Conservation (phyloP, 1,140 invertebrate genomes). For the Lordiphosa clarofinis region DNA sequence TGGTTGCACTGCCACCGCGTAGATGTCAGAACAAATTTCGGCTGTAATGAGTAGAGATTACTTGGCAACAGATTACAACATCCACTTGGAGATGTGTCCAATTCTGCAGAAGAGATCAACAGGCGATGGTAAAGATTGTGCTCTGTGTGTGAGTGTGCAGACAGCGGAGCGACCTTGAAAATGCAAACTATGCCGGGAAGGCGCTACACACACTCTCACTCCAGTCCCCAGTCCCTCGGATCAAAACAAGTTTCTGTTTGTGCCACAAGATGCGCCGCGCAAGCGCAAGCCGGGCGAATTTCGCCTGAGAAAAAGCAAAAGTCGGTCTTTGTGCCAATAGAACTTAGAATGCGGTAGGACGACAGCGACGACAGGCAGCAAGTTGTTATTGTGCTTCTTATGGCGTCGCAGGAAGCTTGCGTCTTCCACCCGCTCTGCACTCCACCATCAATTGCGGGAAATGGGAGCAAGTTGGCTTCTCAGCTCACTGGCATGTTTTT, state of each 20-base stretch:
- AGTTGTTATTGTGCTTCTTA: conserved; percentile 19
- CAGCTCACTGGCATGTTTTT: conserved; percentile 40
- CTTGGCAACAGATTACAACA: conserved; percentile 63
- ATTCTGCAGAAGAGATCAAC: conserved; percentile 48
- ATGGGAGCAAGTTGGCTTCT: conserved; percentile 45
- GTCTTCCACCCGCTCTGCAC: neutral
- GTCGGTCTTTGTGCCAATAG: conserved; percentile 75
- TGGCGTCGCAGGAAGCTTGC: conserved; percentile 49
- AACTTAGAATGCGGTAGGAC: conserved; percentile 76
- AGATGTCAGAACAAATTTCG: conserved; percentile 50
- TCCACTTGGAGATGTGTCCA: conserved; percentile 19
- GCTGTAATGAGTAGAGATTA: conserved; percentile 64
- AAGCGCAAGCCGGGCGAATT: conserved; percentile 12
- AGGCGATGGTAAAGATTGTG: neutral
- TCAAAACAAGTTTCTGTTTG: conserved; percentile 60
- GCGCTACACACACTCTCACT: conserved; percentile 43
- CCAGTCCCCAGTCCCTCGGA: conserved; percentile 10
- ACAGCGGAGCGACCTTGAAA: conserved; percentile 56
- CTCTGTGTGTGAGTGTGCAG: neutral
- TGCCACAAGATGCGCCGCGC: conserved; percentile 62
- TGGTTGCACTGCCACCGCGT: conserved; percentile 32
- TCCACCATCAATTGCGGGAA: conserved; percentile 26
- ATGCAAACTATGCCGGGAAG: conserved; percentile 67
- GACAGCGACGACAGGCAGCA: conserved; percentile 11
- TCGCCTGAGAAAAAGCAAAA: conserved; percentile 56